These are phyloP conservation scores for Theonella swinhoei DNA, from an alignment of 37 sponge, comb jelly and placozoan species.

Conservation along the genomic window DNA sequence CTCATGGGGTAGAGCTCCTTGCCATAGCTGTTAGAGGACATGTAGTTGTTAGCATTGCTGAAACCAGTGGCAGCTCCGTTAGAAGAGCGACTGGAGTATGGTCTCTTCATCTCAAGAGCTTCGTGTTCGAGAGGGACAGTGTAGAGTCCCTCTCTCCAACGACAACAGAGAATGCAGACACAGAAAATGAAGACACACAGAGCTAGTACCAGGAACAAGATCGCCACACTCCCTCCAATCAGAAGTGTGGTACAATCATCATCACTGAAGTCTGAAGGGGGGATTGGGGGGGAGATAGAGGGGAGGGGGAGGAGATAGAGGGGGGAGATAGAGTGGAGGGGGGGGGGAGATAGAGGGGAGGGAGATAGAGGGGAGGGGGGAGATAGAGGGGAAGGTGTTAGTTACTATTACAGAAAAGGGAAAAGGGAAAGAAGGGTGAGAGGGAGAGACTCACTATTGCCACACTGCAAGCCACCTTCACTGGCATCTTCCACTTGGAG, in stretches of 20 bases:
- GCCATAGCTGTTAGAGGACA: background rate
- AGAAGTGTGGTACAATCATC: conserved; percentile 5
- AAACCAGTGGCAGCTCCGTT: conserved; percentile 19
- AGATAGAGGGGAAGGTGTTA: background rate
- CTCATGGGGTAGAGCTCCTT: background rate
- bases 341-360: no score
- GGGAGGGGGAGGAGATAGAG: no score
- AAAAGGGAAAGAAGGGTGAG: background rate
- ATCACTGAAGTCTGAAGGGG: background rate
- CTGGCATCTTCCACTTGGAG: background rate
- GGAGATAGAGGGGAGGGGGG: no score
- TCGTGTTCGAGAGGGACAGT: background rate
- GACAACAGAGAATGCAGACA: background rate
- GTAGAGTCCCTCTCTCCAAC: background rate
- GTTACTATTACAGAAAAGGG: background rate
- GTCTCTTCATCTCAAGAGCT: background rate
- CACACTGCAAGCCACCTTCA: background rate
- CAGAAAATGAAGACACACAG: conserved; percentile 24
- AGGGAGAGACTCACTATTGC: background rate
- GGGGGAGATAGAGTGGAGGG: no score
- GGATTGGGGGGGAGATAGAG: conserved; percentile 5
- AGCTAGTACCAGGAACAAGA: conserved; percentile 17
- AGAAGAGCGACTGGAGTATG: conserved; percentile 3
- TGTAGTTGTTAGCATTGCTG: background rate
- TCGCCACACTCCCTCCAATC: background rate